Conservation (phyloP, 2,113 vertebrate genomes). For the Ammodytes marinus region DNA sequence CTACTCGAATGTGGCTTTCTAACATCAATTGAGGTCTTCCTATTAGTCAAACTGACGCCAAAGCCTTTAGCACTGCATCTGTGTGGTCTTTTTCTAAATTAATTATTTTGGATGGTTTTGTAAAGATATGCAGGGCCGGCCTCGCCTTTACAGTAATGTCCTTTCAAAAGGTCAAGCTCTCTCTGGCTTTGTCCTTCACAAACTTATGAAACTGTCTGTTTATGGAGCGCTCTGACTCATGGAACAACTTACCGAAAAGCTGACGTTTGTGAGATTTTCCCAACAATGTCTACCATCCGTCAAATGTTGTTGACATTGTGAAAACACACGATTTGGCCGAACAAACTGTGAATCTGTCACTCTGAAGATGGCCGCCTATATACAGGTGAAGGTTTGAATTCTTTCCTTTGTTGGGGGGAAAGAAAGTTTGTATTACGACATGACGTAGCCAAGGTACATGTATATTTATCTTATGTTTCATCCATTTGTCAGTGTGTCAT, state of each 20-base stretch:
- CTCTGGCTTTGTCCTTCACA: too few species aligned
- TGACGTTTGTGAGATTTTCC: conserved; percentile 12
- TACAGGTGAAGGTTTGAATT: conserved; percentile 17
- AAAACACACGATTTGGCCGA: conserved; percentile 2
- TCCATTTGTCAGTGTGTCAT: conserved; percentile 40
- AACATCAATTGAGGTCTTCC: too few species aligned
- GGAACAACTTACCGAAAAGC: neutral
- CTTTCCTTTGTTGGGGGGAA: neutral
- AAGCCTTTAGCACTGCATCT: too few species aligned
- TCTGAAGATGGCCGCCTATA: neutral
- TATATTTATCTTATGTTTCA: conserved; percentile 16
- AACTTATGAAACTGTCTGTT: conserved; percentile 6
- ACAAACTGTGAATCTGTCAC: neutral
- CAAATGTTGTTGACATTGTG: neutral
- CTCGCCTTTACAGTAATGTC: too few species aligned
- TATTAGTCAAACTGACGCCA: too few species aligned
- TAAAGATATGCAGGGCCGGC: too few species aligned
- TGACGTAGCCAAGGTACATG: neutral
- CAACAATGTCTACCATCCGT: conserved; percentile 1
- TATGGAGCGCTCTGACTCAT: neutral
- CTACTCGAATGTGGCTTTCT: too few species aligned
- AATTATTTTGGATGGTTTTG: too few species aligned
- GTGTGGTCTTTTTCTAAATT: too few species aligned
- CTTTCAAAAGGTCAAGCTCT: too few species aligned
- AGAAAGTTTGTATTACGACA: neutral